Base-by-base conservation (phyloP, 2,888 invertebrate genomes). In the Aspidiotus rigidus region DNA sequence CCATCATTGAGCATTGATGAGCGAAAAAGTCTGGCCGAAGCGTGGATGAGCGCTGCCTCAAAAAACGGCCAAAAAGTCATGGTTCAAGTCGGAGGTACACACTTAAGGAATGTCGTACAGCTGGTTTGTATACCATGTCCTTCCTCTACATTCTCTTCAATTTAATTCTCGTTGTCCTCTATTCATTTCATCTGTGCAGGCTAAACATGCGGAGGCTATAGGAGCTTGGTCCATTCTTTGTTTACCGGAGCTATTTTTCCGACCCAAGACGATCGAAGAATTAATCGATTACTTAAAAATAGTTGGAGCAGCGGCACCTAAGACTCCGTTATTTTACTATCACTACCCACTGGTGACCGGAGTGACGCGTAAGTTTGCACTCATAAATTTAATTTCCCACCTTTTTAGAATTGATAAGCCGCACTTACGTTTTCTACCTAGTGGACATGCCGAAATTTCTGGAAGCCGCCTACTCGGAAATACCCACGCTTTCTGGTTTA, bases 301-400 rank as follows among this genome's bases (percentile, higher is more conserved):
- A 62, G 84, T 93, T 7, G 83, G 86, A 0, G 79, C 81, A 15
- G 85, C 86, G 0, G 91, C 90, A 0, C 87, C 88, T 0, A 84
- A 84, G 7, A 83, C 86, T 0, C 92, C 93, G 0, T 82, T 93
- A 57, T 80, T 90, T 41, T 91, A 92, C 76, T 93, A 93, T 76
- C 91, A 93, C 75, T 87, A 90, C 74, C 91, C 92, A 0, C 80
- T 79, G 71, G 83, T 86, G 77, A 86, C 85, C 55, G 84, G 84
- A 71, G 85, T 91, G 39, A 83, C 86, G 73, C 79, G 91, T 91
- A 80, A 84, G 85, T 81, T 67, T 71, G 28, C 28, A 28, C 28
- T 28, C 28, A 28, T 28, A 28, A 28, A 28, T 28, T 28, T 28
- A 1, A 28, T 39, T 55, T n/a, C 11, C 17, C 42, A 41, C 28